Conservation (phyloP, 2,888 invertebrate species). For the Hypena proboscidalis region DNA sequence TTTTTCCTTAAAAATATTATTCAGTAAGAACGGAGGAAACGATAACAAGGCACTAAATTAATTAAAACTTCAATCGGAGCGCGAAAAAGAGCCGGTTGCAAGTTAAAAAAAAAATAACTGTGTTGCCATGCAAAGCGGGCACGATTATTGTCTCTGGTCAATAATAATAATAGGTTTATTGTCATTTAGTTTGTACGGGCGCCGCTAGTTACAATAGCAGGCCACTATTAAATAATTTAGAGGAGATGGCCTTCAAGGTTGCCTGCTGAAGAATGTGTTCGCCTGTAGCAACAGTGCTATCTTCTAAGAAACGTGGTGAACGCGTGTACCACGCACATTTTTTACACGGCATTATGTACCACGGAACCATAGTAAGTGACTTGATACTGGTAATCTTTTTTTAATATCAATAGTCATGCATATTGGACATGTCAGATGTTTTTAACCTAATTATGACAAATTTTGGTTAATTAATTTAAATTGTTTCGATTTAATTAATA, state of each 20-base stretch:
- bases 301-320: conserved; percentile 74
- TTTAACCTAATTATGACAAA: too few species aligned
- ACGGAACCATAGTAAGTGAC: conserved; percentile 16
- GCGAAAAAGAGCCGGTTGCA: conserved; percentile 14
- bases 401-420: background rate
- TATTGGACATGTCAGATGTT: too few species aligned
- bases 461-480: too few species aligned
- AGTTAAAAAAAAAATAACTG: conserved; percentile 12
- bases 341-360: conserved; percentile 54
- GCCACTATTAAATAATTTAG: conserved; percentile 59
- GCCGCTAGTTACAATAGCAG: conserved; percentile 53
- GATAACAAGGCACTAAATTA: conserved; percentile 16
- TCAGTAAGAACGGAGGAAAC: conserved; percentile 22
- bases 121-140: conserved; percentile 52
- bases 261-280: conserved; percentile 62
- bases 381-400: conserved; percentile 43
- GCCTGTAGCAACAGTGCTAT: conserved; percentile 66
- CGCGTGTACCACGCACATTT: conserved; percentile 70
- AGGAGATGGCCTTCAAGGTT: conserved; percentile 72
- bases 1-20: too few species aligned
- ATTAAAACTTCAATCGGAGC: conserved; percentile 20
- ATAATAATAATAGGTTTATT: conserved; percentile 6
- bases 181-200: conserved; percentile 29
- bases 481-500: too few species aligned
- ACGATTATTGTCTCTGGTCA: conserved; percentile 41